Conservation (phyloP, 2,888 invertebrate genomes). For the Seira sanloemensis region DNA sequence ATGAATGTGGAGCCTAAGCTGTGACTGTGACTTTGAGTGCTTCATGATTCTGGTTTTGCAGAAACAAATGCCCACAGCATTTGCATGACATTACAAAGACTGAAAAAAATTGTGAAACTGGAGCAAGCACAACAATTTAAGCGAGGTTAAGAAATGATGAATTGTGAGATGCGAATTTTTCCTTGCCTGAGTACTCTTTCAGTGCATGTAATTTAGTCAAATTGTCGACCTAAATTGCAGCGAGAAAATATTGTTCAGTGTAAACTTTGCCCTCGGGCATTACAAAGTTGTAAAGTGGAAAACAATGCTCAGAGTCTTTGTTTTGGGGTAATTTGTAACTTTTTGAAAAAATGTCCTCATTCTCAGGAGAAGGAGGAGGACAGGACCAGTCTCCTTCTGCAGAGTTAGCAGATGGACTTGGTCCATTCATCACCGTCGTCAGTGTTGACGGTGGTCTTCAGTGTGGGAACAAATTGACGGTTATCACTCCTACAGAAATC, state of each 20-base stretch:
- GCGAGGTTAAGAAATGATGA: not conserved
- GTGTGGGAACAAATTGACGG: constrained; percentile 72
- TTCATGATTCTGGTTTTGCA: not conserved
- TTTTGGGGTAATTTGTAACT: not conserved
- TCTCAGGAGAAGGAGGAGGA: constrained; percentile 17
- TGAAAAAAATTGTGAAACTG: not conserved
- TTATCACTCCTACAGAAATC: constrained; percentile 70
- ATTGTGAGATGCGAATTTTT: not conserved
- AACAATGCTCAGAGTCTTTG: not conserved
- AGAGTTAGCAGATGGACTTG: constrained; percentile 40
- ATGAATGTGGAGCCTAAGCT: no score
- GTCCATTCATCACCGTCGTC: constrained; percentile 73
- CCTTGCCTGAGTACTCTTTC: not conserved
- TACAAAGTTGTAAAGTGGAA: not conserved
- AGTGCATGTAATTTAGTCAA: not conserved
- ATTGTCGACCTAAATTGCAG: not conserved
- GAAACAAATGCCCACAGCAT: not conserved
- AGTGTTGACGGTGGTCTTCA: constrained; percentile 71
- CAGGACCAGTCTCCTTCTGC: constrained; percentile 34
- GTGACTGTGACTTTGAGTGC: not conserved
- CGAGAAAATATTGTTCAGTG: not conserved
- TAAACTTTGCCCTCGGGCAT: not conserved
- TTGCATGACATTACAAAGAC: not conserved
- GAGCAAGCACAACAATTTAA: not conserved
- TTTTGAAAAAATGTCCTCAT: constrained; percentile 33